Evolutionary conservation across 2,797 vertebrate species (phyloP), one percentile per base, ranked within the genome.

Genomic region (Catostomus latipinnis): DNA sequence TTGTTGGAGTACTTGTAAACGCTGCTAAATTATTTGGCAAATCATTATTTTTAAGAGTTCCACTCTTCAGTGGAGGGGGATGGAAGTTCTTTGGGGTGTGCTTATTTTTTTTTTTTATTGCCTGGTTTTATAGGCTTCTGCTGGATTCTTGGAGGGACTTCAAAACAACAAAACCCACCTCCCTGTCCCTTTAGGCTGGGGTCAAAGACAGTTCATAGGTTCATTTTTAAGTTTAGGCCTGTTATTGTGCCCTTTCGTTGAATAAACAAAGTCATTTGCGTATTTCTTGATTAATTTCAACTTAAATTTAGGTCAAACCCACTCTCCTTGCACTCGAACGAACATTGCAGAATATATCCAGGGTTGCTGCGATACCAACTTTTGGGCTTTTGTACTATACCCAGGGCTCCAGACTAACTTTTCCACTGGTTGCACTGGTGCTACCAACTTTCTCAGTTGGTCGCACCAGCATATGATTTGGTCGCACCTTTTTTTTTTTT

Each of bases 201-300:
- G 94, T 95, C 93, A 94, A 95, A 94, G 94, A 92, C 93, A 92
- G 94, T 92, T 93, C 94, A 94, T 81, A 90, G 92, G 94, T 94
- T 95, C 94, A 94, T 93, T 92, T 93, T 93, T 94, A 95, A 93
- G 93, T 94, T 95, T 94, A 95, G 93, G 89, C 91, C 89, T 92
- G 91, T 71, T 74, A 10, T 61, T 80, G 18, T 76, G 45, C 18
- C 75, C 50, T 63, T 6, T 8, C 7, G 52, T 71, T 65, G 72
- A 56, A 76, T 71, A 69, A 76, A 57, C 75, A n/a, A 14, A 34
- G 57, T 3, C 14, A 9, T 62, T 71, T 63, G 16, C 16, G 11
- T 1, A 7, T 54, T 79, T 63, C 6, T 78, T 69, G 11, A 53
- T 56, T 18, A 7, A 53, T 74, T 49, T 52, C 6, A 10, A 22